phyloP scores from a whole-genome alignment of 2,113 vertebrate genomes.

The Serilophus lunatus region DNA sequence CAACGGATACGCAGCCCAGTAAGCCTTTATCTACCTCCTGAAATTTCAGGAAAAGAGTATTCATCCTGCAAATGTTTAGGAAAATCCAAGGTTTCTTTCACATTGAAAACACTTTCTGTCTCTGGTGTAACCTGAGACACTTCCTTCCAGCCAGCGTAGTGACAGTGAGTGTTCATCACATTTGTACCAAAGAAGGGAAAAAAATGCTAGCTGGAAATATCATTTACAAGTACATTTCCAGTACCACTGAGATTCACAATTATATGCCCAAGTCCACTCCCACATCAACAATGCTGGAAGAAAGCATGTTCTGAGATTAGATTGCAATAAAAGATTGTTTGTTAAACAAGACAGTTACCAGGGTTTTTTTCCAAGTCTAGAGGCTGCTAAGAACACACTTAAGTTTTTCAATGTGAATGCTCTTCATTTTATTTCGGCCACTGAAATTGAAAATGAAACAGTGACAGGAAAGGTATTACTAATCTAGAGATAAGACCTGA shows the following conservation, averaged over 20 bases:
- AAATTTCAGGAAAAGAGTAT: background rate
- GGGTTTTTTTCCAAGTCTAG: background rate
- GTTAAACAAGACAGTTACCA: background rate
- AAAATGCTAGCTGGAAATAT: background rate
- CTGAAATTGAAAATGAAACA: background rate
- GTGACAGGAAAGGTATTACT: background rate
- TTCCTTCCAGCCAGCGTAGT: background rate
- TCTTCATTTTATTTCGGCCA: background rate
- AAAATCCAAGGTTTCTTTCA: background rate
- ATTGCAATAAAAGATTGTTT: background rate
- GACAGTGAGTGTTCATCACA: background rate
- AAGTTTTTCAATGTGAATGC: background rate
- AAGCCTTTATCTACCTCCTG: background rate
- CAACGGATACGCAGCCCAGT: background rate
- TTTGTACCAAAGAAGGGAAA: background rate
- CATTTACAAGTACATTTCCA: background rate
- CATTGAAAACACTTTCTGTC: background rate
- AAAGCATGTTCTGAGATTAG: background rate
- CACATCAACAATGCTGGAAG: background rate
- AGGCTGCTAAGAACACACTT: background rate
- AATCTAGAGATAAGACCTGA: background rate
- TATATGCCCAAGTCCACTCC: background rate
- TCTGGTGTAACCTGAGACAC: background rate
- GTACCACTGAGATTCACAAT: background rate
- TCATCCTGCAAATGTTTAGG: background rate